These are phyloP conservation scores for Plectropomus leopardus DNA, from an alignment of 2,113 vertebrate genomes.

Conservation along the genomic window DNA sequence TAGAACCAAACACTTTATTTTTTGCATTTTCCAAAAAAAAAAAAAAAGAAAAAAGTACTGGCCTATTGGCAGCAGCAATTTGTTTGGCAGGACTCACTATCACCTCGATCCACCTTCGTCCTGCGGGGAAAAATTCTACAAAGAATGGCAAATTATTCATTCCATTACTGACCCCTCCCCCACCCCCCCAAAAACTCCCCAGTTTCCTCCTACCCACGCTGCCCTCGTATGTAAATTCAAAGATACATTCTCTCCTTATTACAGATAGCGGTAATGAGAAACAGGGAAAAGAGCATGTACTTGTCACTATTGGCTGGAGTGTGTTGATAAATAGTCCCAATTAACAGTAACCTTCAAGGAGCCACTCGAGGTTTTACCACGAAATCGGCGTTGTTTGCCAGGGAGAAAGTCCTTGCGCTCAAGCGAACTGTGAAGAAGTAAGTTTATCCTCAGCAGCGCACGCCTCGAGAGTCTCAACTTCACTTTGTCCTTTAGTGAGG, in stretches of 20 bases:
- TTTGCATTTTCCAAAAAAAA: background rate
- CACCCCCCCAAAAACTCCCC: background rate
- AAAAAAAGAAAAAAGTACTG: too few species aligned
- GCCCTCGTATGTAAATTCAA: slow-evolving; percentile 69
- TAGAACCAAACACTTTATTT: background rate
- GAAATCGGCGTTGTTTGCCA: slow-evolving; percentile 64
- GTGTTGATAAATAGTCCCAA: slow-evolving; percentile 83
- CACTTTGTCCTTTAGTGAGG: background rate
- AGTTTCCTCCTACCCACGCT: background rate
- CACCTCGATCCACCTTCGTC: slow-evolving; percentile 17
- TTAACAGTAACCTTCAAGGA: slow-evolving; percentile 82
- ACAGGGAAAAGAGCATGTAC: slow-evolving; percentile 78
- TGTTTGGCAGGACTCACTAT: slow-evolving; percentile 15
- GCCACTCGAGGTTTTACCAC: slow-evolving; percentile 64
- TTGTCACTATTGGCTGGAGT: slow-evolving; percentile 78
- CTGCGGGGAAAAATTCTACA: background rate
- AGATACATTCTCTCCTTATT: slow-evolving; percentile 71
- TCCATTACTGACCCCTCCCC: background rate
- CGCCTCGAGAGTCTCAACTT: background rate
- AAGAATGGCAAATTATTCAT: slow-evolving; percentile 8
- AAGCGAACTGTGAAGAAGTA: slow-evolving; percentile 19
- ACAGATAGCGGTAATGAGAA: slow-evolving; percentile 84
- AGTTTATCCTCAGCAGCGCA: background rate
- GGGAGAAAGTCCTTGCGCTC: slow-evolving; percentile 45
- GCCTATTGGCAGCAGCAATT: slow-evolving; percentile 1